These are phyloP conservation scores for Byasa hedistus DNA, from an alignment of 2,888 invertebrate genomes.

Conservation along the genomic window DNA sequence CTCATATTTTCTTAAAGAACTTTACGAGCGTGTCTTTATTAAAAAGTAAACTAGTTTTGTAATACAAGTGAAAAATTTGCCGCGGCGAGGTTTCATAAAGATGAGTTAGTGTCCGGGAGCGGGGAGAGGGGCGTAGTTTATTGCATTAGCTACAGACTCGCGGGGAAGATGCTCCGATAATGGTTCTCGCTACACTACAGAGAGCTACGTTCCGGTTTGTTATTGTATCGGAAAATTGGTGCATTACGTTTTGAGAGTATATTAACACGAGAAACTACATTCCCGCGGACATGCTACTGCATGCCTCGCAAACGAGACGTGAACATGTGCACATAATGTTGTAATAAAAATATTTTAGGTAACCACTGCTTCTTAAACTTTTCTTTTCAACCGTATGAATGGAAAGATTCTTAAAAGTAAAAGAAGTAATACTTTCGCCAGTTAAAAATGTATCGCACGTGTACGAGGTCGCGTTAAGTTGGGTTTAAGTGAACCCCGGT, in stretches of 20 bases:
- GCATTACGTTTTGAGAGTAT: background rate
- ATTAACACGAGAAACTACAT: background rate
- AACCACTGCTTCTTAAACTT: too few species aligned
- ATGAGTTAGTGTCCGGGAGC: constrained; percentile 13
- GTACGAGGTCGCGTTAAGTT: too few species aligned
- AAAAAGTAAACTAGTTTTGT: constrained; percentile 7
- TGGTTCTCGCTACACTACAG: background rate
- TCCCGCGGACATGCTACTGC: too few species aligned
- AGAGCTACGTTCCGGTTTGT: background rate
- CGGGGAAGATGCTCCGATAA: constrained; percentile 4
- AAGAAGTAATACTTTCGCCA: too few species aligned
- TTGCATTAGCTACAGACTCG: constrained; percentile 10
- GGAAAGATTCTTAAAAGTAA: too few species aligned
- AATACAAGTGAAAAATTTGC: constrained; percentile 19
- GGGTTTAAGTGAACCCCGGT: too few species aligned
- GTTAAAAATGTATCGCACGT: too few species aligned
- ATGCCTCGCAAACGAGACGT: too few species aligned
- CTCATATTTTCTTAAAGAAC: too few species aligned
- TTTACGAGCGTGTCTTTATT: background rate
- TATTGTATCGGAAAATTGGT: background rate
- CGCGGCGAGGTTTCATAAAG: constrained; percentile 14
- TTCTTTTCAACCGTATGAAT: too few species aligned
- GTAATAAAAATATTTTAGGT: too few species aligned
- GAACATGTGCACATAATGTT: too few species aligned
- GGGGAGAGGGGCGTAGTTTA: constrained; percentile 2